These are phyloP conservation scores for Dendroctonus ponderosae DNA, from an alignment of 1,140 invertebrate species.

Conservation along the genomic window DNA sequence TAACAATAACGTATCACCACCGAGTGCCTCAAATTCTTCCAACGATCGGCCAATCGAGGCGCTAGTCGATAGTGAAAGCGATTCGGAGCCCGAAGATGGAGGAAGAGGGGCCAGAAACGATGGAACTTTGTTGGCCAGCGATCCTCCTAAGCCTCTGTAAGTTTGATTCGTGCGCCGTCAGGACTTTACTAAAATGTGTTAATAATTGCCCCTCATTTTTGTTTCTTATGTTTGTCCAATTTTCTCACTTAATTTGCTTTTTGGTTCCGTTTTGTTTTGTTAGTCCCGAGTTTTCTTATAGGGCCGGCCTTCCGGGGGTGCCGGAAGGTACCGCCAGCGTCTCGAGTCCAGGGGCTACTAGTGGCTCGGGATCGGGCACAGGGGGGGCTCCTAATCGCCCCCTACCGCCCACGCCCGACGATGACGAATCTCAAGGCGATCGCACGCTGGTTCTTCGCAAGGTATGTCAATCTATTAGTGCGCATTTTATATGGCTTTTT, in stretches of 20 bases:
- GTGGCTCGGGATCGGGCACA: slow-evolving; percentile 57
- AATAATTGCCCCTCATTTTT: slow-evolving; percentile 3
- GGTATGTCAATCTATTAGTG: slow-evolving; percentile 61
- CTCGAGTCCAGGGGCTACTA: slow-evolving; percentile 53
- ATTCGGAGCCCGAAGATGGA: slow-evolving; percentile 66
- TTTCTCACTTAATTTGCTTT: slow-evolving; percentile 13
- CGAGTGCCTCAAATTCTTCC: slow-evolving; percentile 39
- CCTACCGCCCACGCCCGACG: slow-evolving; percentile 89
- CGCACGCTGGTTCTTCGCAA: slow-evolving; percentile 86
- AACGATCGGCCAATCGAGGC: slow-evolving; percentile 54
- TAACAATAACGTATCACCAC: slow-evolving; percentile 43
- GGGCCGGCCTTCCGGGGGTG: slow-evolving; percentile 64
- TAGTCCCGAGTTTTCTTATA: slow-evolving; percentile 85
- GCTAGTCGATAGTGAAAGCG: slow-evolving; percentile 64
- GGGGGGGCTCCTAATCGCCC: slow-evolving; percentile 85
- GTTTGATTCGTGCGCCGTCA: slow-evolving; percentile 49
- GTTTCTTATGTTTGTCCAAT: slow-evolving; percentile 3
- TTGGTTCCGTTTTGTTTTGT: slow-evolving; percentile 49
- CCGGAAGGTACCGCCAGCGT: slow-evolving; percentile 52
- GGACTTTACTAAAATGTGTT: slow-evolving; percentile 1
- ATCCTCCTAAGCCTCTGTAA: slow-evolving; percentile 95
- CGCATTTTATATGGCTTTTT: slow-evolving; percentile 15
- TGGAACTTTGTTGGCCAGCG: slow-evolving; percentile 90
- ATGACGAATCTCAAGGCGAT: slow-evolving; percentile 77
- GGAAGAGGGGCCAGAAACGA: slow-evolving; percentile 74